Evolutionary conservation across 2,113 vertebrate species (phyloP), one percentile per base, ranked within the genome.

Genomic region (Asarcornis scutulata): DNA sequence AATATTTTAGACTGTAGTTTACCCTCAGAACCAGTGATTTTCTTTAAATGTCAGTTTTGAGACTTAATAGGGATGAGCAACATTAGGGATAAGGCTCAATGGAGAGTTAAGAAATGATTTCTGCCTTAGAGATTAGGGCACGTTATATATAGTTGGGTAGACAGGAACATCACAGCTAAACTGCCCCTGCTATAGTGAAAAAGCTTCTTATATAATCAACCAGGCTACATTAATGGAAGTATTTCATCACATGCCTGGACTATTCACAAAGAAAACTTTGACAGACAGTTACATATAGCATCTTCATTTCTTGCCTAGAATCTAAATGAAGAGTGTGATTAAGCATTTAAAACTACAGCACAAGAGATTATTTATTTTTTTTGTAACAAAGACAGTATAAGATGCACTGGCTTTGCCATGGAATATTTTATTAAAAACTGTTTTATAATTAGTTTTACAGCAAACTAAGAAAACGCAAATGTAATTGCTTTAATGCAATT

Each of bases 401-500:
- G 92, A 95, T 84, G 60, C 21, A 89, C 91, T 86, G 78, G 17
- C 31, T 93, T 92, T 95, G 72, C 29, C 67, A 88, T 20, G 88
- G 68, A 92, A 84, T 89, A 89, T 93, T 93, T 93, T 67, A 95
- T 95, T 95, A 95, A 91, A 91, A 85, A 29, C 62, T 79, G 58
- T n/a, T 96, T 95, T 67, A 73, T 89, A 95, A 96, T 94, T 92
- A 91, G 53, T 78, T 96, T 91, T 86, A 82, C 21, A 44, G 5
- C 46, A 89, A 95, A 91, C 34, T 73, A 62, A 77, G 87, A 88
- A 94, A 87, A 36, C 75, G 1, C n/a, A 88, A 88, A 84, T 89
- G 60, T 59, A 94, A 95, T 93, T 92, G 50, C 78, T 91, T 95
- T 95, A 94, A 95, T 71, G 72, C 31, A 91, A 95, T 96, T 94